A percentile compares a stretch with the other conserved stretches of the same genome.
phyloP scores from a whole-genome alignment of 2,113 vertebrate species.

The Callospermophilus lateralis region DNA sequence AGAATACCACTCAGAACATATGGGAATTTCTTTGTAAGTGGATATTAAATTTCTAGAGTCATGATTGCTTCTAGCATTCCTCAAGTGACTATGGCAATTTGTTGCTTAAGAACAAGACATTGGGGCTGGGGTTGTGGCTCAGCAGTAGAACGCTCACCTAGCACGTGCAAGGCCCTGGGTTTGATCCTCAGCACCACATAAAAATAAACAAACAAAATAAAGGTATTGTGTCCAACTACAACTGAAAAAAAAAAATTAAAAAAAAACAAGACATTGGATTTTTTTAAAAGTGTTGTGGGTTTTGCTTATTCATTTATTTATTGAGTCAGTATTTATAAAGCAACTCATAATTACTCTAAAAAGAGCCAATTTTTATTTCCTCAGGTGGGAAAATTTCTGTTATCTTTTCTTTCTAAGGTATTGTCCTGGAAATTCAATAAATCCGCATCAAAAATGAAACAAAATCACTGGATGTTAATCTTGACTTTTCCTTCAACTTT shows the following conservation, averaged over 20 bases:
- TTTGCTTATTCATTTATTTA: neutral
- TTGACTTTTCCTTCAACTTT: neutral
- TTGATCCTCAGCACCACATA: no score
- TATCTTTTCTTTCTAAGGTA: neutral
- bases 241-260: no score
- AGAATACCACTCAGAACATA: neutral
- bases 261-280: conserved; percentile 45
- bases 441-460: neutral
- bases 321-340: conserved; percentile 35
- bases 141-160: no score
- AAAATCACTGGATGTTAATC: neutral
- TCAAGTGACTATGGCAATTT: neutral
- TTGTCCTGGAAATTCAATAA: conserved; percentile 1
- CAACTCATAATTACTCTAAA: conserved; percentile 12
- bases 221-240: no score
- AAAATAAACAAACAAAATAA: no score
- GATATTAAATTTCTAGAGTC: conserved; percentile 14
- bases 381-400: neutral
- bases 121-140: neutral
- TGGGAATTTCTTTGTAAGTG: neutral
- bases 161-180: no score
- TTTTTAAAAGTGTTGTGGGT: neutral
- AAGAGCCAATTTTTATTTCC: conserved; percentile 59
- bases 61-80: neutral
- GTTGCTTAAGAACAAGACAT: conserved; percentile 38